Conservation (phyloP, 2,113 vertebrate genomes). For the Anhinga rufa region DNA sequence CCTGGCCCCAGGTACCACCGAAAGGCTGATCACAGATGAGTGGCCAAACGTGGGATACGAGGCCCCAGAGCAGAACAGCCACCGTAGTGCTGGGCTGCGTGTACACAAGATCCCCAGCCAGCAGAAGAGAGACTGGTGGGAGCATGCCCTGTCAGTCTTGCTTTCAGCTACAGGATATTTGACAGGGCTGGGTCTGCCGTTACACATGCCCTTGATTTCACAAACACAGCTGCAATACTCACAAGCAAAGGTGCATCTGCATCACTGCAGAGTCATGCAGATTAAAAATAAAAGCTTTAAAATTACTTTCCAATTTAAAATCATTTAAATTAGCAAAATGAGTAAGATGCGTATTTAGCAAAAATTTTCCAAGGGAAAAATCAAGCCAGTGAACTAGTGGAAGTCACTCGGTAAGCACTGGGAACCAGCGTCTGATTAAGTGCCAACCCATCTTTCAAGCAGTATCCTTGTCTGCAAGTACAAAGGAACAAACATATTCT, state of each 20-base stretch:
- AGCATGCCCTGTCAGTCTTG: neutral
- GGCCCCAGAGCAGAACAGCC: neutral
- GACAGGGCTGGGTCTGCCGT: neutral
- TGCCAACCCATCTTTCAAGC: conserved; percentile 17
- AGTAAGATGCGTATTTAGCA: neutral
- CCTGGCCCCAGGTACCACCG: neutral
- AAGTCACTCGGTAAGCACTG: neutral
- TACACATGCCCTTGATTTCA: neutral
- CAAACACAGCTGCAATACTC: conserved; percentile 19
- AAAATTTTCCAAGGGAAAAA: neutral
- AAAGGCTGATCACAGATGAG: neutral
- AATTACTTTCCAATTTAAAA: conserved; percentile 14
- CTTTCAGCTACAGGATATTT: neutral
- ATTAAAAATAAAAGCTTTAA: conserved; percentile 40
- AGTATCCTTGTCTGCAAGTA: conserved; percentile 23
- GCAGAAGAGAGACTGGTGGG: neutral
- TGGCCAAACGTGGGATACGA: neutral
- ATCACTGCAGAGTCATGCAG: conserved; percentile 23
- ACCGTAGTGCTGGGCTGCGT: neutral
- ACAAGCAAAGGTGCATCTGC: conserved; percentile 30
- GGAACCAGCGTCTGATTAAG: neutral
- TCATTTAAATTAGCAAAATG: neutral
- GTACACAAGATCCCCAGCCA: accelerated
- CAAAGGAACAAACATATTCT: conserved; percentile 59
- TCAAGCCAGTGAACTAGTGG: neutral